Conservation (phyloP, 2,797 vertebrate species). For the Epinephelus malabaricus region DNA sequence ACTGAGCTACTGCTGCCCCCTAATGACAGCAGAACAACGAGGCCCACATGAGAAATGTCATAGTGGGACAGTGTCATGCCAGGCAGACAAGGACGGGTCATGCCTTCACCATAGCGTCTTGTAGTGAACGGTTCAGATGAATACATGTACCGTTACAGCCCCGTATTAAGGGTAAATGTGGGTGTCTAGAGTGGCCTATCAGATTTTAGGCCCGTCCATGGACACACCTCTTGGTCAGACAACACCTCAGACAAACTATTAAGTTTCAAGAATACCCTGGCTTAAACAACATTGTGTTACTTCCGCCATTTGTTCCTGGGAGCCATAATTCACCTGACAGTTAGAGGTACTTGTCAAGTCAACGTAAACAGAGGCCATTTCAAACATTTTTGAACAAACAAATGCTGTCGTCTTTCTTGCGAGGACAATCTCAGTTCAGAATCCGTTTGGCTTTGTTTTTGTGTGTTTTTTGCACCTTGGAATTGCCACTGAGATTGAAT, state of each 20-base stretch:
- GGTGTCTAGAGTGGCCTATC: too few species aligned
- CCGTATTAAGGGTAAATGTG: too few species aligned
- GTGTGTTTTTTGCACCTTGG: slow-evolving; percentile 15
- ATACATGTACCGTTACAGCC: too few species aligned
- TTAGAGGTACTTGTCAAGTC: neutral
- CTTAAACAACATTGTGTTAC: neutral
- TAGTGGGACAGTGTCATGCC: too few species aligned
- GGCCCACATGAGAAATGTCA: too few species aligned
- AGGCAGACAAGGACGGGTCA: too few species aligned
- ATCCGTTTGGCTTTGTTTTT: slow-evolving; percentile 5
- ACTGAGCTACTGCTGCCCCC: too few species aligned
- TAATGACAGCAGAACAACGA: too few species aligned
- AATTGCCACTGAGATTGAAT: slow-evolving; percentile 31
- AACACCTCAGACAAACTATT: neutral
- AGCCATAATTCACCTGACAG: neutral
- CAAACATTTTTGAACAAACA: neutral
- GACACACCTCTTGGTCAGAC: too few species aligned
- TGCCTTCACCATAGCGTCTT: too few species aligned
- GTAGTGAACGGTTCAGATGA: too few species aligned
- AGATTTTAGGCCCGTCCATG: too few species aligned
- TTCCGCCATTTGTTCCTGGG: neutral
- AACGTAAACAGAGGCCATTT: neutral
- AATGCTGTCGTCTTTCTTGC: neutral
- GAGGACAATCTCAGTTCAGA: neutral
- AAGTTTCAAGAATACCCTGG: neutral